phyloP scores from a whole-genome alignment of 53 echinoderm and acorn worm species.

The Glandiceps talaboti region DNA sequence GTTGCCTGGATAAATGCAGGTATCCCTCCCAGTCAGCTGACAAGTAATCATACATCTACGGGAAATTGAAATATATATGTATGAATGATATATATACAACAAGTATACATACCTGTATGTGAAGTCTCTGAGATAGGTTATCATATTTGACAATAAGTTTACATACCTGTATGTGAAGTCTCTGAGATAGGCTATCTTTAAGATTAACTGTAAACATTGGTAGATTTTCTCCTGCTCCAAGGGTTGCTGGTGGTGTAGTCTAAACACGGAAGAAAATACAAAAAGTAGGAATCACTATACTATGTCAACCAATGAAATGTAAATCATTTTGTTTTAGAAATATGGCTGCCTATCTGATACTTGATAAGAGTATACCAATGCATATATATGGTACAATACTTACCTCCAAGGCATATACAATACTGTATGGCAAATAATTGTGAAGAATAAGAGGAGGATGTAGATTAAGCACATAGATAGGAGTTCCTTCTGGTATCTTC shows the following conservation, averaged over 20 bases:
- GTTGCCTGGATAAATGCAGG: slow-evolving; percentile 81
- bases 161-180: not conserved
- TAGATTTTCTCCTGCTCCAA: not conserved
- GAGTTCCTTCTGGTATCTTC: slow-evolving; percentile 21
- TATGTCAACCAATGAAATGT: too few relatives aligned
- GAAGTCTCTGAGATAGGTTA: not conserved
- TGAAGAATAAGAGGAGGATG: slow-evolving; percentile 91
- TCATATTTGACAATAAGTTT: too few relatives aligned
- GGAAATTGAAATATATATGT: too few relatives aligned
- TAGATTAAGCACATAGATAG: slow-evolving; percentile 65
- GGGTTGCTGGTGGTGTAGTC: not conserved
- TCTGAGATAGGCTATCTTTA: not conserved
- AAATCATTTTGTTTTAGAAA: too few relatives aligned
- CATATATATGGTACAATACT: too few relatives aligned
- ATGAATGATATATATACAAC: too few relatives aligned
- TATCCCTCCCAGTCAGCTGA: slow-evolving; percentile 91
- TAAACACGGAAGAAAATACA: not conserved
- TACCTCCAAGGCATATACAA: slow-evolving; percentile 89
- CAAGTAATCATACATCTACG: slow-evolving; percentile 30
- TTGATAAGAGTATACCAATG: too few relatives aligned
- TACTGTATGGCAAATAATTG: slow-evolving; percentile 91
- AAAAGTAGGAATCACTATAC: too few relatives aligned
- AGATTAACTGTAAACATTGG: not conserved
- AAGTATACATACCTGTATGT: not conserved
- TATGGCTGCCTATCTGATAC: too few relatives aligned